These are phyloP conservation scores for Germaria angustata DNA, from an alignment of 2,888 invertebrate species.

Conservation along the genomic window DNA sequence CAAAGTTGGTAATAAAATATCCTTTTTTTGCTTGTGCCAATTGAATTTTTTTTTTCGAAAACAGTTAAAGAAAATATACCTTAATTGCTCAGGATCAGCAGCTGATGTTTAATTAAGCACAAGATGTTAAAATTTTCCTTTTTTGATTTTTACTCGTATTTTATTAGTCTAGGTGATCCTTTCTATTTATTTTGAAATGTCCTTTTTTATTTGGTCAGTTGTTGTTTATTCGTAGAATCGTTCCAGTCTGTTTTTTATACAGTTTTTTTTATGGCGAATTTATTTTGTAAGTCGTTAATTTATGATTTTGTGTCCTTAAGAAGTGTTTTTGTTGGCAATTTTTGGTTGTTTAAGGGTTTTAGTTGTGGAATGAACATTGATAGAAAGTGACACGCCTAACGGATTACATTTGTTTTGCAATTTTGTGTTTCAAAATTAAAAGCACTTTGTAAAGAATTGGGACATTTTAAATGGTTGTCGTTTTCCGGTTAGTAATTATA, in stretches of 20 bases:
- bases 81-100: conserved; percentile 53
- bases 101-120: conserved; percentile 61
- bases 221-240: conserved; percentile 34
- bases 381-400: conserved; percentile 59
- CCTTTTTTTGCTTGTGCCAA: conserved; percentile 62
- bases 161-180: conserved; percentile 38
- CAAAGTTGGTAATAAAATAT: conserved; percentile 51
- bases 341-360: conserved; percentile 41
- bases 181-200: conserved; percentile 24
- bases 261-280: conserved; percentile 22
- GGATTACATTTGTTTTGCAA: conserved; percentile 63
- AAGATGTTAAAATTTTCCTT: conserved; percentile 60
- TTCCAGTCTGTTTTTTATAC: conserved; percentile 36
- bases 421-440: conserved; percentile 15
- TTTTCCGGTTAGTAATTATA: no score
- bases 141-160: conserved; percentile 13
- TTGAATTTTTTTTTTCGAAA: conserved; percentile 37
- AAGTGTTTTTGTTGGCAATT: conserved; percentile 27
- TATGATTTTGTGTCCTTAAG: conserved; percentile 29
- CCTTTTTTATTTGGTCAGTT: conserved; percentile 56
- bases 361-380: conserved; percentile 7
- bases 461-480: conserved; percentile 29
- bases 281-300: conserved; percentile 58
- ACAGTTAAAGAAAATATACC: conserved; percentile 37
- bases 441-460: neutral